Evolutionary conservation across 2,797 vertebrate species (phyloP).

Genomic region (Macropus fuliginosus): DNA sequence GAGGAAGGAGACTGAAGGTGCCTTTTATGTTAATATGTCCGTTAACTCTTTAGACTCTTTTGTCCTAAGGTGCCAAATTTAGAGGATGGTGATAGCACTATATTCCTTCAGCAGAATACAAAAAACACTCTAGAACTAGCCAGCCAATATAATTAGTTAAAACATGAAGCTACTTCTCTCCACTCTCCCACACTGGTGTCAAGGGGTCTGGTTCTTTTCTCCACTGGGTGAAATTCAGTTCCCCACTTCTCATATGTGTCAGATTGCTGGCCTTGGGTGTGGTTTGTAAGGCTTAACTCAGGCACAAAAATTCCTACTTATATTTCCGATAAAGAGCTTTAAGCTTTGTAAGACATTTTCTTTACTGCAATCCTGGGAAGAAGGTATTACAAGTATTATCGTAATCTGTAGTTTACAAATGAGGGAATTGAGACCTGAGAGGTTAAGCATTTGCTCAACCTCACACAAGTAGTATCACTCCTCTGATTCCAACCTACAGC

Average conservation of each 20-base stretch:
- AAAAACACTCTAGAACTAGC: neutral
- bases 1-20: neutral
- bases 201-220: neutral
- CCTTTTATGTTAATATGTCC: neutral
- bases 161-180: neutral
- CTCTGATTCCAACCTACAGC: neutral
- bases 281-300: neutral
- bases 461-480: neutral
- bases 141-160: neutral
- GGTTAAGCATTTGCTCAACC: neutral
- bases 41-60: slow-evolving; percentile 53
- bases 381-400: neutral
- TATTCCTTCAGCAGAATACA: neutral
- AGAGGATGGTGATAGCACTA: neutral
- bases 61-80: neutral
- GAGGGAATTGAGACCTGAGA: neutral
- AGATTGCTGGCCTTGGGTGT: neutral
- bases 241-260: neutral
- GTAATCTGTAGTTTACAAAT: neutral
- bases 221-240: neutral
- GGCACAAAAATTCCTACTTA: neutral
- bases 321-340: neutral
- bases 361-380: neutral
- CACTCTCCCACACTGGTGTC: neutral
- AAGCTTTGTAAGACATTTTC: neutral